These are phyloP conservation scores for Tenthredo notha DNA, from an alignment of 2,888 invertebrate genomes.

Conservation along the genomic window DNA sequence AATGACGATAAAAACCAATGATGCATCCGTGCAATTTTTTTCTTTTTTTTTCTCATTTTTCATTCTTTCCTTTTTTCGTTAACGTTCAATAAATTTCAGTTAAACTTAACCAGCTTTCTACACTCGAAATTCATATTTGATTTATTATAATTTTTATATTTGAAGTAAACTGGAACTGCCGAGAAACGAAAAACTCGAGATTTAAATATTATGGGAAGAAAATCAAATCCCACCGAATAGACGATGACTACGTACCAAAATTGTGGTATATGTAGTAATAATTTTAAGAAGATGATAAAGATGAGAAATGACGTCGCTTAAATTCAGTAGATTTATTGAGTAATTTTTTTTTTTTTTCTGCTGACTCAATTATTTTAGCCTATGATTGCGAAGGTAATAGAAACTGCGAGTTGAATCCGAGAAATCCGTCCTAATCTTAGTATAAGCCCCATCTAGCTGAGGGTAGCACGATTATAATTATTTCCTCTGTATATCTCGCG, in stretches of 20 bases:
- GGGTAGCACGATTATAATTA: slow-evolving; percentile 42
- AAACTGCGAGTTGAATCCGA: slow-evolving; percentile 1
- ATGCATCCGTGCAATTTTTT: background rate
- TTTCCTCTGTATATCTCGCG: background rate
- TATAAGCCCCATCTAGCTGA: slow-evolving; percentile 1
- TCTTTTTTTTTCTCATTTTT: background rate
- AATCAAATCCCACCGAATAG: too few species aligned
- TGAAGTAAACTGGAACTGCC: too few species aligned
- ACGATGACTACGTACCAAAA: too few species aligned
- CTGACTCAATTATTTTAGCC: background rate
- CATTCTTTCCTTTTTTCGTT: too few species aligned
- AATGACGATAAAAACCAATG: background rate
- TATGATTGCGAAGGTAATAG: background rate
- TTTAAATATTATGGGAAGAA: too few species aligned
- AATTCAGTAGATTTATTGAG: background rate
- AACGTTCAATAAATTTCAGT: too few species aligned
- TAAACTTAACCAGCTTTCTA: too few species aligned
- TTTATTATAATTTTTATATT: too few species aligned
- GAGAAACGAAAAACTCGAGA: too few species aligned
- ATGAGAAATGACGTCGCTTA: background rate
- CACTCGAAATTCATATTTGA: too few species aligned
- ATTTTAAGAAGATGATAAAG: background rate
- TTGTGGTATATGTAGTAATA: too few species aligned
- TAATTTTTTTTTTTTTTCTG: background rate
- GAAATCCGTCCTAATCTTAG: slow-evolving; percentile 9